phyloP scores from a whole-genome alignment of 2,797 vertebrate genomes.

The Peromyscus aztecus region DNA sequence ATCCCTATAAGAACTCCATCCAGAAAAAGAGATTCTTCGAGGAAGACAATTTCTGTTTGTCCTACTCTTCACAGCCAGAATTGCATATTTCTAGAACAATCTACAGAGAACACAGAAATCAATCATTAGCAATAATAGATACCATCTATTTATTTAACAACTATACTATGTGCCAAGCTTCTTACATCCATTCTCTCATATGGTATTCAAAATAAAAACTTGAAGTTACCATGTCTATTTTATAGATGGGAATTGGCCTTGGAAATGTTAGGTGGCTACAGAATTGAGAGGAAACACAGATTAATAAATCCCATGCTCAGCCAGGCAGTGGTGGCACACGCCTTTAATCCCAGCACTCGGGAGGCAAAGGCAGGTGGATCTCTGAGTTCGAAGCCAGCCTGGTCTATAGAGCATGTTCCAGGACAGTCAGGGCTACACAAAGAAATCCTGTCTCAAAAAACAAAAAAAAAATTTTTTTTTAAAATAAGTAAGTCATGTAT shows the following conservation, averaged over 20 bases:
- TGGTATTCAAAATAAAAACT: slow-evolving; percentile 14
- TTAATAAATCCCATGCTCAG: slow-evolving; percentile 40
- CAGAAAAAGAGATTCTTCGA: slow-evolving; percentile 41
- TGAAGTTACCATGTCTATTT: slow-evolving; percentile 5
- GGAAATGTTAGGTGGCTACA: neutral
- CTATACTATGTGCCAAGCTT: neutral
- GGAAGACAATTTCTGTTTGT: slow-evolving; percentile 23
- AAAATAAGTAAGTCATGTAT: no score
- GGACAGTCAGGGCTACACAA: no score
- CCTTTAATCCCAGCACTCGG: no score
- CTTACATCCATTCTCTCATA: neutral
- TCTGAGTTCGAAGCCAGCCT: no score
- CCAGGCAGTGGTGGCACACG: neutral
- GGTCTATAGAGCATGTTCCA: no score
- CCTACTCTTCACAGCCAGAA: slow-evolving; percentile 44
- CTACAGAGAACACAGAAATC: neutral
- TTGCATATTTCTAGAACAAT: neutral
- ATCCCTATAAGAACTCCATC: neutral
- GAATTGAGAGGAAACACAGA: neutral
- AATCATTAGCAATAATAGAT: neutral
- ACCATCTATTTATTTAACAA: slow-evolving; percentile 42
- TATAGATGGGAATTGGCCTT: slow-evolving; percentile 17
- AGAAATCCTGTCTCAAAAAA: no score
- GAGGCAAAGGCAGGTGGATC: no score
- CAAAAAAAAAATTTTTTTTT: no score